A percentile compares a stretch with the other conserved stretches of the same genome.
phyloP scores from a whole-genome alignment of 64 coral and sea anemone genomes.

The Stichodactyla mertensii region DNA sequence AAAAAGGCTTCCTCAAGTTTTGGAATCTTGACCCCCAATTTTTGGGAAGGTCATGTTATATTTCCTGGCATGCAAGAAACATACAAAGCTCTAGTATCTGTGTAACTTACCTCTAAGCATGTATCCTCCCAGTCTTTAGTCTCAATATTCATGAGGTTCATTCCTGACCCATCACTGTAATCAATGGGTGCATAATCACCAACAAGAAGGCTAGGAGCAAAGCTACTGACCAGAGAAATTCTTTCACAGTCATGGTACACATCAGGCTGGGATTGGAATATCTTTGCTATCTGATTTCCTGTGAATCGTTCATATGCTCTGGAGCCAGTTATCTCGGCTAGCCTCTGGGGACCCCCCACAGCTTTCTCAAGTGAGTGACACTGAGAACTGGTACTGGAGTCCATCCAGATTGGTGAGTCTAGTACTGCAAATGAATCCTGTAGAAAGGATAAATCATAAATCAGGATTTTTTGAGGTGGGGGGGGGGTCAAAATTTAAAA shows the following conservation, averaged over 20 bases:
- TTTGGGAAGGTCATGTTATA: no score
- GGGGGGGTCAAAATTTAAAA: no score
- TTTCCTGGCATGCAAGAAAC: no score
- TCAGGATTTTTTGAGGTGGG: no score
- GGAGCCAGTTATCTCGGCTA: slow-evolving; percentile 88
- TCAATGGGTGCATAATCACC: slow-evolving; percentile 95
- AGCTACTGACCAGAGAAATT: slow-evolving; percentile 92
- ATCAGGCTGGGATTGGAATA: slow-evolving; percentile 61
- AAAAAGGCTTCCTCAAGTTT: no score
- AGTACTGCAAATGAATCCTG: slow-evolving; percentile 80
- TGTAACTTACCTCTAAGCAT: slow-evolving; percentile 70
- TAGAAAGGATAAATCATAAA: background rate
- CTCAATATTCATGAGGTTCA: slow-evolving; percentile 90
- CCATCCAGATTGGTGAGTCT: slow-evolving; percentile 97
- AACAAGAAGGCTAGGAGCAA: slow-evolving; percentile 78
- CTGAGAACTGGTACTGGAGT: slow-evolving; percentile 79
- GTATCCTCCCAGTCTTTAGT: slow-evolving; percentile 80
- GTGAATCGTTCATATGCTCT: slow-evolving; percentile 90
- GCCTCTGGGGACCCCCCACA: slow-evolving; percentile 67
- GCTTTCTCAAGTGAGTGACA: slow-evolving; percentile 73
- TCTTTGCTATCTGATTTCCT: slow-evolving; percentile 92
- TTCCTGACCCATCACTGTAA: slow-evolving; percentile 97
- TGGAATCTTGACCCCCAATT: no score
- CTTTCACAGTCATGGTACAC: slow-evolving; percentile 72
- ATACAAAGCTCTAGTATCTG: background rate